phyloP scores from a whole-genome alignment of 2,888 invertebrate genomes.

The Epsilonema sp. region DNA sequence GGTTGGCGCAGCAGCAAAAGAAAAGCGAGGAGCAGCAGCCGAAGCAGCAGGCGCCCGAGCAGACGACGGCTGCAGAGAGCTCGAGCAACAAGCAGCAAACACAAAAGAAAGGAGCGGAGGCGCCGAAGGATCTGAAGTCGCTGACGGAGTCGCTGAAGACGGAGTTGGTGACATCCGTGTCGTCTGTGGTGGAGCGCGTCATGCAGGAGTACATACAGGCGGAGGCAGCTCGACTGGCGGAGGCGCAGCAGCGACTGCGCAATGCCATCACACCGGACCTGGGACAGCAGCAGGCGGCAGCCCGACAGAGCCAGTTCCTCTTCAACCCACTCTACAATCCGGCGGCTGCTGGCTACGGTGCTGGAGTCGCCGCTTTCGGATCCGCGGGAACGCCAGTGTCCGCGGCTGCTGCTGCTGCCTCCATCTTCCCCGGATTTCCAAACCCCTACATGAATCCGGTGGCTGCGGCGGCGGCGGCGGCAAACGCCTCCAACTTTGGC shows the following conservation, averaged over 20 bases:
- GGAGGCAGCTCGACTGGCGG: conserved; percentile 10
- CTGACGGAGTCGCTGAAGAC: conserved; percentile 73
- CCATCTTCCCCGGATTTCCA: conserved; percentile 6
- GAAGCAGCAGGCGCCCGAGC: conserved; percentile 4
- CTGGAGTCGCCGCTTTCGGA: conserved; percentile 2
- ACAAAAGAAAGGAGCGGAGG: conserved; percentile 4
- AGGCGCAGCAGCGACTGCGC: conserved; percentile 5
- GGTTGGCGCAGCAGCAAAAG: conserved; percentile 45
- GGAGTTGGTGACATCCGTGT: conserved; percentile 63
- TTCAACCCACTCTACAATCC: not conserved
- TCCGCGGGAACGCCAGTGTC: not conserved
- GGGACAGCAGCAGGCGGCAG: not conserved
- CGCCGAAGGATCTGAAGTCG: conserved; percentile 50
- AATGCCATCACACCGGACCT: conserved; percentile 10
- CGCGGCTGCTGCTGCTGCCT: conserved; percentile 4
- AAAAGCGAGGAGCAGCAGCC: conserved; percentile 26
- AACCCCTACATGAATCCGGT: conserved; percentile 5
- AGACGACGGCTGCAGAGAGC: conserved; percentile 4
- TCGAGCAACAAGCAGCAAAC: conserved; percentile 3
- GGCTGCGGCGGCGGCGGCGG: conserved; percentile 54
- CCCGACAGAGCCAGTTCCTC: not conserved
- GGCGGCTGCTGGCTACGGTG: not conserved
- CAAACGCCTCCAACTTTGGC: conserved; percentile 65
- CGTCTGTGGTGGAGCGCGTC: conserved; percentile 65
- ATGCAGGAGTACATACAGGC: conserved; percentile 7